Conservation (phyloP, 1,140 invertebrate genomes). For the Phenacoccus solenopsis region DNA sequence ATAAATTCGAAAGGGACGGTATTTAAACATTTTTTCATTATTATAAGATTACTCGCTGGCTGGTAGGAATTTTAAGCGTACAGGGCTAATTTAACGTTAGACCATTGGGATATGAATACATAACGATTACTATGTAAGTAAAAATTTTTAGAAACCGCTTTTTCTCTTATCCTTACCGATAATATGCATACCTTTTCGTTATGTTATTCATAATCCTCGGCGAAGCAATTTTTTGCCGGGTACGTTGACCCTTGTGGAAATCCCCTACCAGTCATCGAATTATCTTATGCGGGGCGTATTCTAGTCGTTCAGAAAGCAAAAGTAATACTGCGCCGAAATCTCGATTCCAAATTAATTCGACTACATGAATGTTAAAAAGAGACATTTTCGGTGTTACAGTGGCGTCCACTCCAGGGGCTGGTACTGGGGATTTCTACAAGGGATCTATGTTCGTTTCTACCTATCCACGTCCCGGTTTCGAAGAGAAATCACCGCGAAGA, state of each 20-base stretch:
- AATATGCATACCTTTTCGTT: no score
- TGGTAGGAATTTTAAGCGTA: not conserved
- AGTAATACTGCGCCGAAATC: not conserved
- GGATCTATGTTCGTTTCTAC: constrained; percentile 35
- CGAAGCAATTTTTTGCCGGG: no score
- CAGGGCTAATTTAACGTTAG: not conserved
- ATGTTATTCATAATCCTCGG: no score
- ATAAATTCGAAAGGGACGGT: no score
- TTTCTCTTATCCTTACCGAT: no score
- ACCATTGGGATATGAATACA: not conserved
- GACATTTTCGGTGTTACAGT: constrained; percentile 49
- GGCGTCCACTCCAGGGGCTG: constrained; percentile 43
- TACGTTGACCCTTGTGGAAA: constrained; percentile 7
- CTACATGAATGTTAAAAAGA: not conserved
- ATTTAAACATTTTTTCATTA: not conserved
- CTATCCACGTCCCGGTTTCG: constrained; percentile 37
- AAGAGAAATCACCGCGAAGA: constrained; percentile 49
- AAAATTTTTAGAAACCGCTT: no score
- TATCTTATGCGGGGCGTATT: not conserved
- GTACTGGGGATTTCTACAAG: constrained; percentile 70
- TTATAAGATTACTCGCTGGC: not conserved
- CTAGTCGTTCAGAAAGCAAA: not conserved
- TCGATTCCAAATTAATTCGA: not conserved
- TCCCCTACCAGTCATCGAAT: constrained; percentile 9
- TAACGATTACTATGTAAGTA: not conserved